Conservation (phyloP, 2,888 invertebrate genomes). For the Hirtodrosophila trivittata region DNA sequence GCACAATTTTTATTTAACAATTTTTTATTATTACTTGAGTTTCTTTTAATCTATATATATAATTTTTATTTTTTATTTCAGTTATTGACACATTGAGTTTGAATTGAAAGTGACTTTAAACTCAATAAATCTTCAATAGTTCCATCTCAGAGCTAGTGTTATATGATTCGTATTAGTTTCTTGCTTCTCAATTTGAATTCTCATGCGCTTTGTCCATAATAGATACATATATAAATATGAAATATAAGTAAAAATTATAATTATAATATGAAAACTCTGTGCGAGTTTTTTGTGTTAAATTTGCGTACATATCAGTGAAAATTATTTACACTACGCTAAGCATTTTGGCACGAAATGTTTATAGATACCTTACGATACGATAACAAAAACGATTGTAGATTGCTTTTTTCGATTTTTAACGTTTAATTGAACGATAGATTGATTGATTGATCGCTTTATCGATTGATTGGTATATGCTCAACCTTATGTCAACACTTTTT, state of each 20-base stretch:
- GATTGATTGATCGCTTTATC: no score
- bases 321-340: slow-evolving; percentile 59
- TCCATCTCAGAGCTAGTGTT: no score
- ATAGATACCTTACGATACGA: slow-evolving; percentile 21
- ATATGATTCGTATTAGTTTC: no score
- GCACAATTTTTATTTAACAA: no score
- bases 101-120: no score
- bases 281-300: slow-evolving; percentile 57
- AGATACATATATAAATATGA: slow-evolving; percentile 6
- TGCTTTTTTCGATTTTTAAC: slow-evolving; percentile 33
- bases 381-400: slow-evolving; percentile 23
- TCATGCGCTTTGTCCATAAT: no score
- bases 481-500: slow-evolving; percentile 27
- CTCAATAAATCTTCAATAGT: no score
- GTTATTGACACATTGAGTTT: no score
- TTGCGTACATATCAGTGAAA: slow-evolving; percentile 69
- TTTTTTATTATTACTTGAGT: no score
- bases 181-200: no score
- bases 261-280: slow-evolving; percentile 6
- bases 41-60: no score
- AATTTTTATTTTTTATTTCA: no score
- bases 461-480: slow-evolving; percentile 41
- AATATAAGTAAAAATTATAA: slow-evolving; percentile 13
- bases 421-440: slow-evolving; percentile 10
- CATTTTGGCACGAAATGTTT: slow-evolving; percentile 40